Base-by-base conservation (phyloP, 2,888 invertebrate species). In the Drosophila eohydei region DNA sequence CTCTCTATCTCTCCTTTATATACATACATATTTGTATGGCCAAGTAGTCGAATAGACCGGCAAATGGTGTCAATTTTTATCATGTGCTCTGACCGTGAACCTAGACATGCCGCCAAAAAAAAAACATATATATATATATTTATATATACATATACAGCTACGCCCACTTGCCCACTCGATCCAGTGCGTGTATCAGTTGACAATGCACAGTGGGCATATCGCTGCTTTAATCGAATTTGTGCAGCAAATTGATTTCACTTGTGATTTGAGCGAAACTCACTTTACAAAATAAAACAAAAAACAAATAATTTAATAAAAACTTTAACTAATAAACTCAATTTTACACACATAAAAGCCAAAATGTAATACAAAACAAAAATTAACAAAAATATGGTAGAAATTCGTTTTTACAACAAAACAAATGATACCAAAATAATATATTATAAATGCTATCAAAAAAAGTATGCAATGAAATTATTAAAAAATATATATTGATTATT, bases 51-150 rank as follows among this genome's bases (percentile, higher is more conserved):
- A 44, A 30, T n/a, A 44, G 61, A 51, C 44, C 60, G 40, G 71
- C 58, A 64, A 66, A 73, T 76, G 78, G 84, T 88, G 89, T 88
- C 79, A 83, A 88, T 81, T 87, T 83, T 85, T 88, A 85, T 88
- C 87, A 80, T 84, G 72, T 67, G 74, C 78, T 66, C 63, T 66
- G 83, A 82, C 83, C 85, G 54, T 85, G 83, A 88, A 75, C 78
- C 72, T 55, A 71, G 65, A 71, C 55, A 66, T 34, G 56, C 64
- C 74, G 55, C 56, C 71, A 78, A 63, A 73, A 68, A 38, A 36
- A 52, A 30, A 46, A 48, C 2, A 28, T n/a, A 14, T 9, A 14
- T 3, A 8, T 28, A 48, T 30, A 48, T n/a, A 48, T n/a, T 52
- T n/a, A 14, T 9, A 14, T 21, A 21, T 21, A 21, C 21, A 36